phyloP scores from a whole-genome alignment of 2,797 vertebrate species.

The Atherinosoma microstoma region DNA sequence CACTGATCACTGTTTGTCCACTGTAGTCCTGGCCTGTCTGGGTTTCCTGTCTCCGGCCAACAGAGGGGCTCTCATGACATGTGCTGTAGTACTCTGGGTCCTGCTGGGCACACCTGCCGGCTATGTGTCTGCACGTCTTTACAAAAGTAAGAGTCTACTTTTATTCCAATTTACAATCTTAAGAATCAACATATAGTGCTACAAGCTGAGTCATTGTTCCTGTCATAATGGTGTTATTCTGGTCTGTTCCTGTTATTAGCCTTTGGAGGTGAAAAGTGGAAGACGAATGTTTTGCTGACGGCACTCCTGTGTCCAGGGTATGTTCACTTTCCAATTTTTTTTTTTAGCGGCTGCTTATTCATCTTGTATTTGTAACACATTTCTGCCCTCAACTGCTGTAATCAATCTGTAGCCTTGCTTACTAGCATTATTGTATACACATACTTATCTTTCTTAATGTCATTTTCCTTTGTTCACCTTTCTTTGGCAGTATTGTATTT shows the following conservation, averaged over 20 bases:
- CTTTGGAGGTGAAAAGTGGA: constrained; percentile 93
- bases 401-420: neutral
- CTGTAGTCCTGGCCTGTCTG: constrained; percentile 94
- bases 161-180: neutral
- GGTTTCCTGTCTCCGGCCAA: constrained; percentile 97
- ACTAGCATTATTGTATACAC: neutral
- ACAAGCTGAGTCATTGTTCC: neutral
- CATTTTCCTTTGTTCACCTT: neutral
- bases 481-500: constrained; percentile 88
- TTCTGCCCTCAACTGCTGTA: neutral
- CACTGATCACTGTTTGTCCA: constrained; percentile 26
- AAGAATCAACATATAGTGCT: neutral
- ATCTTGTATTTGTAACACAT: neutral
- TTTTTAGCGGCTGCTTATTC: neutral
- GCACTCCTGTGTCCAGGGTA: constrained; percentile 92
- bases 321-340: constrained; percentile 37
- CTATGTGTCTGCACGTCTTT: constrained; percentile 91
- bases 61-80: constrained; percentile 91
- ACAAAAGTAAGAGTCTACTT: constrained; percentile 86
- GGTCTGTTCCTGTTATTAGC: constrained; percentile 77
- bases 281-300: constrained; percentile 91
- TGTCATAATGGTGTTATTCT: neutral
- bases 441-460: constrained; percentile 8
- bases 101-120: constrained; percentile 91
- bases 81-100: constrained; percentile 90